Conservation (phyloP, 2,797 vertebrate genomes). For the Sebastiscus albofasciatus region DNA sequence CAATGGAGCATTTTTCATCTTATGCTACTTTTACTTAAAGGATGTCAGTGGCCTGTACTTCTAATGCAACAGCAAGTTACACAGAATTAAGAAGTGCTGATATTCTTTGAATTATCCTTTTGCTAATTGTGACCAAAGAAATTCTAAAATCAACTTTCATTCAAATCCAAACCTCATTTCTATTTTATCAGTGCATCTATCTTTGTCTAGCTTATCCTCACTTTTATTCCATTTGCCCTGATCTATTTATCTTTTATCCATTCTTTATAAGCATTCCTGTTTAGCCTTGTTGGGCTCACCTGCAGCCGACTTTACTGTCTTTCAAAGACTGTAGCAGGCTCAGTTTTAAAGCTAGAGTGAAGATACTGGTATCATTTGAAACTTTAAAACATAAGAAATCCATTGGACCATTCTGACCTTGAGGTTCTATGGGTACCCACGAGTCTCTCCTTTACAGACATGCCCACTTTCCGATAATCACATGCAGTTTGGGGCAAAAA, state of each 20-base stretch:
- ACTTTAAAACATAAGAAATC: too few relatives aligned
- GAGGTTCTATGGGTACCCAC: too few relatives aligned
- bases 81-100: background rate
- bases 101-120: background rate
- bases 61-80: background rate
- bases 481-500: too few relatives aligned
- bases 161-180: background rate
- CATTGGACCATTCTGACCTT: background rate
- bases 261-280: background rate
- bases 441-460: too few relatives aligned
- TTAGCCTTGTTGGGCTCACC: background rate
- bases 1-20: too few relatives aligned
- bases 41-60: background rate
- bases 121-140: background rate
- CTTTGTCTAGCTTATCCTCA: background rate
- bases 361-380: too few relatives aligned
- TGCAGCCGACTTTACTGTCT: too few relatives aligned
- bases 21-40: background rate
- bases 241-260: background rate
- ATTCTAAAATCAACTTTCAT: background rate
- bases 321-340: too few relatives aligned
- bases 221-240: background rate
- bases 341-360: too few relatives aligned
- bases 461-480: too few relatives aligned
- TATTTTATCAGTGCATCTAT: background rate